phyloP scores from a whole-genome alignment of 2,797 vertebrate genomes.

The Xenops minutus region DNA sequence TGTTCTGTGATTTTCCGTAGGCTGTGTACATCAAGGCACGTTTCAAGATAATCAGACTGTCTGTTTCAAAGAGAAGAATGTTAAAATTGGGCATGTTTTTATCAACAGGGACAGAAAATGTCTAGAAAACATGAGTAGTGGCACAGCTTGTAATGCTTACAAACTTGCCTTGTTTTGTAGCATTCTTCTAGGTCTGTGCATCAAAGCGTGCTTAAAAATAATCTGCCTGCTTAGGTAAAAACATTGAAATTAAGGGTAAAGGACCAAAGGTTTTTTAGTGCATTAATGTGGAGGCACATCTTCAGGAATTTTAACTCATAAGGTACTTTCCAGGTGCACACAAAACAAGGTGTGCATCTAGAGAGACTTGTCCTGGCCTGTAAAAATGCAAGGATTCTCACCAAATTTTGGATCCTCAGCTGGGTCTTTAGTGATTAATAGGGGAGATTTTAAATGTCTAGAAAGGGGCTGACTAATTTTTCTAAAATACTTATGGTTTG shows the following conservation, averaged over 20 bases:
- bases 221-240: not conserved
- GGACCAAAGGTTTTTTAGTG: not conserved
- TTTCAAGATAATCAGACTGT: constrained; percentile 1
- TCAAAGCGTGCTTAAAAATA: not conserved
- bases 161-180: not conserved
- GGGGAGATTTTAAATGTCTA: not conserved
- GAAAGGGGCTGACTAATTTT: not conserved
- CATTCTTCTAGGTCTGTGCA: not conserved
- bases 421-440: not conserved
- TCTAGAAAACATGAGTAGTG: not conserved
- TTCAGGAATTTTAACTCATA: not conserved
- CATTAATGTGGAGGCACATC: not conserved
- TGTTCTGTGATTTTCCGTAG: not conserved
- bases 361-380: not conserved
- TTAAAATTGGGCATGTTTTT: not conserved
- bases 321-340: not conserved
- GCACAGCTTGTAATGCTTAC: not conserved
- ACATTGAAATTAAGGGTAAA: not conserved
- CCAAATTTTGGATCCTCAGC: not conserved
- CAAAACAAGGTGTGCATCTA: not conserved
- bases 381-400: not conserved
- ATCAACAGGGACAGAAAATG: not conserved
- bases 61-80: constrained; percentile 6
- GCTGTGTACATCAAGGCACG: not conserved
- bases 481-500: not conserved